phyloP scores from a whole-genome alignment of 2,797 vertebrate species.

The Astyanax mexicanus region DNA sequence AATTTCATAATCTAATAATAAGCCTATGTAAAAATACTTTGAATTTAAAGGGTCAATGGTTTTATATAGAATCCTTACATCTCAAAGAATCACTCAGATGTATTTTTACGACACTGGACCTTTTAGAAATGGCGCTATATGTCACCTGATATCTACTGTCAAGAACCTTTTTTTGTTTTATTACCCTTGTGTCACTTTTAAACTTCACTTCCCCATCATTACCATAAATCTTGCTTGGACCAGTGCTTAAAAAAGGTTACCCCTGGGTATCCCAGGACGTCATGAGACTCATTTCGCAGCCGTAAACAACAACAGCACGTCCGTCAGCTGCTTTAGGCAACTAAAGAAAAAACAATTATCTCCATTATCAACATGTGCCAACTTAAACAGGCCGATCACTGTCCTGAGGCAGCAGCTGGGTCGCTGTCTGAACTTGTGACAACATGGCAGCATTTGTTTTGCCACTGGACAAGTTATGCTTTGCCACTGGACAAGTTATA shows the following conservation, averaged over 20 bases:
- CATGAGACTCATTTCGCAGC: slow-evolving; percentile 1
- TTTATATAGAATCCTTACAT: too few relatives aligned
- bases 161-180: too few relatives aligned
- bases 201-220: too few relatives aligned
- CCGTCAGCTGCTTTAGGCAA: slow-evolving; percentile 27
- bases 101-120: too few relatives aligned
- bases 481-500: slow-evolving; percentile 28
- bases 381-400: background rate
- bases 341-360: slow-evolving; percentile 35
- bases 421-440: slow-evolving; percentile 16
- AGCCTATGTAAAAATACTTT: too few relatives aligned
- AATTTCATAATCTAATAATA: too few relatives aligned
- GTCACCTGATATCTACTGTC: too few relatives aligned
- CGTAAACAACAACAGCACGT: slow-evolving; percentile 23
- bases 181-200: too few relatives aligned
- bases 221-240: background rate
- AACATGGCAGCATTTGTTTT: slow-evolving; percentile 58
- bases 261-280: background rate
- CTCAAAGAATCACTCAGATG: too few relatives aligned
- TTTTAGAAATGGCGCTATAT: too few relatives aligned
- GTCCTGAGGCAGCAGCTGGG: slow-evolving; percentile 18
- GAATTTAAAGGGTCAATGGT: too few relatives aligned
- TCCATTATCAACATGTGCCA: slow-evolving; percentile 15
- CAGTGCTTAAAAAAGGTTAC: background rate
- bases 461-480: slow-evolving; percentile 40